A percentile compares a stretch with the other conserved stretches of the same genome.
Conservation (phyloP, 1,140 invertebrate species). For the Drosophila triauraria region DNA sequence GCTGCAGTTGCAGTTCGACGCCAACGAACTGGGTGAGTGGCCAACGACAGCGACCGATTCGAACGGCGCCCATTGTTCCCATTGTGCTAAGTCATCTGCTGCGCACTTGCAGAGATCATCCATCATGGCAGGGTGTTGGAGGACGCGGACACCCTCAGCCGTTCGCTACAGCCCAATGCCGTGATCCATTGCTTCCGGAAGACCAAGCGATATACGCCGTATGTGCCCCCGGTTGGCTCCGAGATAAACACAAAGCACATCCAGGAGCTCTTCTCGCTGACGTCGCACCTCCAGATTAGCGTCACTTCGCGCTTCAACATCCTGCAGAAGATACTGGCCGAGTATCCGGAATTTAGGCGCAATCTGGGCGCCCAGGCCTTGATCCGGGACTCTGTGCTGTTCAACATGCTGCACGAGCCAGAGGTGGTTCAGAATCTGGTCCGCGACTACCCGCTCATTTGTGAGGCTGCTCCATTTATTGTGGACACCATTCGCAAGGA, state of each 20-base stretch:
- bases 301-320: slow-evolving; percentile 79
- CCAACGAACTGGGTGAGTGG: slow-evolving; percentile 72
- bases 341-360: slow-evolving; percentile 82
- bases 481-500: slow-evolving; percentile 82
- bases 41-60: not conserved
- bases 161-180: slow-evolving; percentile 61
- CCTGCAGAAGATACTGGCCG: slow-evolving; percentile 75
- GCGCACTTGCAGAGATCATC: slow-evolving; percentile 65
- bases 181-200: slow-evolving; percentile 77
- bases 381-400: slow-evolving; percentile 80
- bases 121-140: slow-evolving; percentile 68
- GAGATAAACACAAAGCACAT: slow-evolving; percentile 71
- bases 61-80: slow-evolving; percentile 8
- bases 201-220: slow-evolving; percentile 64
- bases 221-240: slow-evolving; percentile 57
- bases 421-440: slow-evolving; percentile 77
- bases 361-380: slow-evolving; percentile 81
- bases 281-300: slow-evolving; percentile 79
- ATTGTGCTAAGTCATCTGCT: slow-evolving; percentile 61
- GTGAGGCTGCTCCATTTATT: slow-evolving; percentile 79
- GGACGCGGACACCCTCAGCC: slow-evolving; percentile 50
- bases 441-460: slow-evolving; percentile 78
- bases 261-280: slow-evolving; percentile 76
- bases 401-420: slow-evolving; percentile 74
- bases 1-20: slow-evolving; percentile 68